phyloP scores from a whole-genome alignment of 2,113 vertebrate species.

The Martes martes region DNA sequence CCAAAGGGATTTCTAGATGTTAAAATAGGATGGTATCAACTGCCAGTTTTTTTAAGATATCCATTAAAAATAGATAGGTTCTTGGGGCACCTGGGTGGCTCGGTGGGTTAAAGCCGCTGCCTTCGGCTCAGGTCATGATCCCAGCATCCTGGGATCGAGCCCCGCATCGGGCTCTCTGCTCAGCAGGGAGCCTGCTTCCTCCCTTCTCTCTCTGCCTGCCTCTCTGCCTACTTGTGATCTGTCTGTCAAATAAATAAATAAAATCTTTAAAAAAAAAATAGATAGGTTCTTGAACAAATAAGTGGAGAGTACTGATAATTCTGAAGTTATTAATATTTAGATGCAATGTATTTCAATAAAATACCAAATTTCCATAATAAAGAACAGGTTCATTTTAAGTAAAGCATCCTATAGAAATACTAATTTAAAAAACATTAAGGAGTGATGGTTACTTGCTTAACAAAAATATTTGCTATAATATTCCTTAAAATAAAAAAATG shows the following conservation, averaged over 20 bases:
- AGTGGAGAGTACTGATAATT: not conserved
- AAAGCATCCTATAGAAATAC: not conserved
- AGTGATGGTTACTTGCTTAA: not conserved
- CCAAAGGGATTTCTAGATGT: not conserved
- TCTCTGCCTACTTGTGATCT: too few species aligned
- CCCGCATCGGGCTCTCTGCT: too few species aligned
- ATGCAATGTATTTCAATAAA: not conserved
- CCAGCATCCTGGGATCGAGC: too few species aligned
- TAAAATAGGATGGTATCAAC: not conserved
- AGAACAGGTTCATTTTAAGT: not conserved
- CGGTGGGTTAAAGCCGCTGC: too few species aligned
- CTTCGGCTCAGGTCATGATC: too few species aligned
- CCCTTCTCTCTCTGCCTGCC: too few species aligned
- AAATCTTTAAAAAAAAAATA: too few species aligned
- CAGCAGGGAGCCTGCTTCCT: too few species aligned
- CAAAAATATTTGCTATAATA: not conserved
- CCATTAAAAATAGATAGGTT: not conserved
- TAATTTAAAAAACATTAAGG: not conserved
- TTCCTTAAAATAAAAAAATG: not conserved
- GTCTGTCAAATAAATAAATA: too few species aligned
- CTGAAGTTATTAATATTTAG: slow-evolving; percentile 6
- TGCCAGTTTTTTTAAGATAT: not conserved
- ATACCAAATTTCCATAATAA: not conserved
- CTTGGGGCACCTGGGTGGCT: not conserved
- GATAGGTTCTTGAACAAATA: too few species aligned